phyloP scores from a whole-genome alignment of 1,140 invertebrate genomes.

The Heliconius himera region DNA sequence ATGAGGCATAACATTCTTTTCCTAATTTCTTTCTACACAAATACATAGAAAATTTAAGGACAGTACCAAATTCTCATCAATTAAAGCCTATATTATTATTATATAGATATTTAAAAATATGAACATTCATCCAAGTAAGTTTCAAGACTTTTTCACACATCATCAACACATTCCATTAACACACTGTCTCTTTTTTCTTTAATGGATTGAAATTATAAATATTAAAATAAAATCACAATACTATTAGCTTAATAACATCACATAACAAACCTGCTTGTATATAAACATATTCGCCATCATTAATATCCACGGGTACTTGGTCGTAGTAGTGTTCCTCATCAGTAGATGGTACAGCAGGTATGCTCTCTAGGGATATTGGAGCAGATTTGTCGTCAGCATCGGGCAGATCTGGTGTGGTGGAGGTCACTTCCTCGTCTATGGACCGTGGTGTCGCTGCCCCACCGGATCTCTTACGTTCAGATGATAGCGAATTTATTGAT shows the following conservation, averaged over 20 bases:
- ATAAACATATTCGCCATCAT: conserved; percentile 90
- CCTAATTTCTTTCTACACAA: too few species aligned
- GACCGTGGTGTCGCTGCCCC: conserved; percentile 77
- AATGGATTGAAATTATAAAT: too few species aligned
- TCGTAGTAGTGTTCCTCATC: conserved; percentile 91
- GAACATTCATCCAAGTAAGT: too few species aligned
- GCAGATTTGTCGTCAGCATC: conserved; percentile 78
- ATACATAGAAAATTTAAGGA: too few species aligned
- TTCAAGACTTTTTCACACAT: too few species aligned
- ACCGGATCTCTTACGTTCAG: conserved; percentile 76
- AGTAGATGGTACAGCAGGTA: conserved; percentile 63
- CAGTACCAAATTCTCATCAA: too few species aligned
- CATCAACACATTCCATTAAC: too few species aligned
- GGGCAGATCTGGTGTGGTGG: conserved; percentile 64
- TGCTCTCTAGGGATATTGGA: conserved; percentile 76
- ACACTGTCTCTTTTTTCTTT: too few species aligned
- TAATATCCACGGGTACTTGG: conserved; percentile 89
- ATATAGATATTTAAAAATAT: too few species aligned
- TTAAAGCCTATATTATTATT: too few species aligned
- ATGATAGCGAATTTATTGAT: conserved; percentile 83
- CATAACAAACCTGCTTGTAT: conserved; percentile 83
- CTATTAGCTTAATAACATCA: not conserved
- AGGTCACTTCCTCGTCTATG: conserved; percentile 74
- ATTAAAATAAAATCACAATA: too few species aligned
- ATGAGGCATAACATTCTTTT: too few species aligned